Evolutionary conservation across 1,140 invertebrate species (phyloP).

Genomic region (Drosophila suzukii): DNA sequence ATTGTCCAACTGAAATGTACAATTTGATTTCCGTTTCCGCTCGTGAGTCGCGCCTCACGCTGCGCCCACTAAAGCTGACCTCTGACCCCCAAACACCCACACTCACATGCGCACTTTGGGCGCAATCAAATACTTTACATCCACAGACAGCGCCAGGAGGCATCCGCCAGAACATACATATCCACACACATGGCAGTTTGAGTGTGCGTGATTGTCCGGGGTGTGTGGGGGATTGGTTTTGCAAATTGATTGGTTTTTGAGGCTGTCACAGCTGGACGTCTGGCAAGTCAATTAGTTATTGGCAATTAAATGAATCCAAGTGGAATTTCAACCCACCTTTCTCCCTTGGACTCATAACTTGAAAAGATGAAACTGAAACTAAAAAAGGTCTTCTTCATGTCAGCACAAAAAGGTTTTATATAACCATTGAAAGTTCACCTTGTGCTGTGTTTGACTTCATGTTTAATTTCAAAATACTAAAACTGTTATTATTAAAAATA

Average conservation of each 20-base stretch:
- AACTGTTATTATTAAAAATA: constrained; percentile 14
- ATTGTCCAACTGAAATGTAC: neutral
- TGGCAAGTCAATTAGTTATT: constrained; percentile 53
- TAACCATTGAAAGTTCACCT: too few relatives aligned
- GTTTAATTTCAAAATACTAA: constrained; percentile 23
- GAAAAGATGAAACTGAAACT: neutral
- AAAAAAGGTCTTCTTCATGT: too few relatives aligned
- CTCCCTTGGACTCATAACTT: neutral
- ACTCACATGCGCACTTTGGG: neutral
- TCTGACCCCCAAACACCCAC: neutral
- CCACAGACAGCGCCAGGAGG: constrained; percentile 24
- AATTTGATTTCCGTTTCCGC: constrained; percentile 20
- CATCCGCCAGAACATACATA: constrained; percentile 6
- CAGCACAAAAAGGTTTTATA: too few relatives aligned
- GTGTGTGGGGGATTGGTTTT: constrained; percentile 24
- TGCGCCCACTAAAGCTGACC: constrained; percentile 5
- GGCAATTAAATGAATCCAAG: constrained; percentile 44
- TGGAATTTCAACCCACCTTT: neutral
- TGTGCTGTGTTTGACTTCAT: constrained; percentile 27
- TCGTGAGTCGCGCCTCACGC: constrained; percentile 18
- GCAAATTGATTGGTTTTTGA: constrained; percentile 55
- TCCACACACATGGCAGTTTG: neutral
- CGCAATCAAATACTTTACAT: constrained; percentile 28
- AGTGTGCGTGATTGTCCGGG: neutral
- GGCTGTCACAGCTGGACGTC: constrained; percentile 50